phyloP scores from a whole-genome alignment of 2,113 vertebrate genomes.

The Neogale vison region DNA sequence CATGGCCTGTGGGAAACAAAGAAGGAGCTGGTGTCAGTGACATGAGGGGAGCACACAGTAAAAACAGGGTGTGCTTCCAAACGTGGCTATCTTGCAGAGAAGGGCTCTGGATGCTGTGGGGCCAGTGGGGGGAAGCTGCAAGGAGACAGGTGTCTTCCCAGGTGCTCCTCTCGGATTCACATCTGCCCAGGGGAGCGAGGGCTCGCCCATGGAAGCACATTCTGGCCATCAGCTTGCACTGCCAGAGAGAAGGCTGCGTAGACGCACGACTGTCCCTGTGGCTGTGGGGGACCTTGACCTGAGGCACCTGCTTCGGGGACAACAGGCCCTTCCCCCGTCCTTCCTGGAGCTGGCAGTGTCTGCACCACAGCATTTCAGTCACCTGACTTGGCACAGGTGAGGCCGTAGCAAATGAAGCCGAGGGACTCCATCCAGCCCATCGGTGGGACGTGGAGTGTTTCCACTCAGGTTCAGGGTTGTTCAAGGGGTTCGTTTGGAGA shows the following conservation, averaged over 20 bases:
- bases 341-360: fast-evolving
- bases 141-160: neutral
- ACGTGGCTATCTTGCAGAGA: fast-evolving
- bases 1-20: fast-evolving
- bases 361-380: fast-evolving
- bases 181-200: fast-evolving
- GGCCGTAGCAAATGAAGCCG: fast-evolving
- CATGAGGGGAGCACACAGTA: neutral
- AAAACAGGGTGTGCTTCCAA: fast-evolving
- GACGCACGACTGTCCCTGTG: fast-evolving
- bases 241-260: neutral
- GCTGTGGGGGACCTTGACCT: fast-evolving
- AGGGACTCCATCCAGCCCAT: fast-evolving
- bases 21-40: fast-evolving
- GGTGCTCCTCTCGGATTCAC: neutral
- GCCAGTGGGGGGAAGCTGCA: fast-evolving
- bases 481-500: neutral
- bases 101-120: fast-evolving
- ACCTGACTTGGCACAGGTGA: neutral
- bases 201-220: fast-evolving
- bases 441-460: fast-evolving
- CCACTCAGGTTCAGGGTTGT: neutral
- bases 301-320: fast-evolving
- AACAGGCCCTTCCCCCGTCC: neutral
- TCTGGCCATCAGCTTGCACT: fast-evolving